A percentile compares a stretch with the other conserved stretches of the same genome.
These are phyloP conservation scores for Caracal caracal DNA, from an alignment of 2,113 vertebrate genomes.

Conservation along the genomic window DNA sequence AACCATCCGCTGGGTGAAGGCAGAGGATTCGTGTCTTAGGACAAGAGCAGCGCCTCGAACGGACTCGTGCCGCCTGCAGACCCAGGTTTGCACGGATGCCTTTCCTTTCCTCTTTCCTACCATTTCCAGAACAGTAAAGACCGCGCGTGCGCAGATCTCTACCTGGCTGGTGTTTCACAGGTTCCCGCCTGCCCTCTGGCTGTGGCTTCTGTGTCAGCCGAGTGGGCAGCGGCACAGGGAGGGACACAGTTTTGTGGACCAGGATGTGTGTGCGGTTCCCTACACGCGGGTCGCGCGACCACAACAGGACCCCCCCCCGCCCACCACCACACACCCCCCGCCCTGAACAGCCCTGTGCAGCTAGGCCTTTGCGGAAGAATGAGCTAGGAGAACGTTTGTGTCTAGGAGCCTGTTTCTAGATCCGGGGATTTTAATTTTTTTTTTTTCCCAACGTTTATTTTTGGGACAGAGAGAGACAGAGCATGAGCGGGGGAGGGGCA, in stretches of 20 bases:
- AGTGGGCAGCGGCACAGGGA: rapidly evolving
- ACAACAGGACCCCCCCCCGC: background rate
- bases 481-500: too few species aligned
- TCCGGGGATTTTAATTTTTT: background rate
- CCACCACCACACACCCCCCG: background rate
- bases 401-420: background rate
- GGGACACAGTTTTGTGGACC: too few species aligned
- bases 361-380: background rate
- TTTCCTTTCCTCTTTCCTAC: background rate
- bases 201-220: background rate
- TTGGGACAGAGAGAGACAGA: too few species aligned
- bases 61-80: rapidly evolving
- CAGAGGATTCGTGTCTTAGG: background rate
- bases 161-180: rapidly evolving
- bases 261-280: rapidly evolving
- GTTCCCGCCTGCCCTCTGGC: background rate
- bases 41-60: rapidly evolving
- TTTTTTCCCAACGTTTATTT: too few species aligned
- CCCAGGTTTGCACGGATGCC: rapidly evolving
- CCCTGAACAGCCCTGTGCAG: background rate
- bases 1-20: background rate
- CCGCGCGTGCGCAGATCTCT: rapidly evolving
- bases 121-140: background rate
- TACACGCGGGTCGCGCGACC: background rate
- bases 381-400: background rate